Evolutionary conservation across 2,888 invertebrate species (phyloP).

Genomic region (Tipula vernalis): DNA sequence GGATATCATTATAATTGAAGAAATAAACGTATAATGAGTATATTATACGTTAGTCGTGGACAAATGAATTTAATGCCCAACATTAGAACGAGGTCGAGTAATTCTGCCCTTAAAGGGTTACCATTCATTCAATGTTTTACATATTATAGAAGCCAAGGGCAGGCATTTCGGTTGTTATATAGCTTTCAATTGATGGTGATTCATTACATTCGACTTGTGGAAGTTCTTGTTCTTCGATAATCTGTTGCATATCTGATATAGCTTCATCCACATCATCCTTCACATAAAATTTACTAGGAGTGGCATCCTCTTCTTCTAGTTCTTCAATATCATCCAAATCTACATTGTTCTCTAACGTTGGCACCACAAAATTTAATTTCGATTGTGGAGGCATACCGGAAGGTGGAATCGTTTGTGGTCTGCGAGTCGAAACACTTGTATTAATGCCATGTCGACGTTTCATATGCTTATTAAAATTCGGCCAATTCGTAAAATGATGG

Average conservation of each 20-base stretch:
- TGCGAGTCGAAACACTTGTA: constrained; percentile 34
- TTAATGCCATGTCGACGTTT: constrained; percentile 51
- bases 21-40: no score
- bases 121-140: background rate
- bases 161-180: background rate
- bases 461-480: constrained; percentile 74
- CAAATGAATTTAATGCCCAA: no score
- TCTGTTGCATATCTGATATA: background rate
- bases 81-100: no score
- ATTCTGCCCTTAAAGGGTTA: no score
- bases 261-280: background rate
- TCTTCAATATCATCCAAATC: background rate
- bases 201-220: background rate
- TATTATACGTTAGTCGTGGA: no score
- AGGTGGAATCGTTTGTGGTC: constrained; percentile 35
- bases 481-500: constrained; percentile 71
- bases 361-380: constrained; percentile 13
- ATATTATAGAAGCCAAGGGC: background rate
- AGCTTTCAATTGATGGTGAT: background rate
- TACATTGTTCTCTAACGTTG: background rate
- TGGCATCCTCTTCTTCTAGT: background rate
- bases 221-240: background rate
- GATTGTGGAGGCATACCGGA: constrained; percentile 30
- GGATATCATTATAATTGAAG: no score
- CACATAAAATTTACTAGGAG: background rate